Evolutionary conservation across 1,140 invertebrate species (phyloP).

Genomic region (Stegodyphus mimosarum): DNA sequence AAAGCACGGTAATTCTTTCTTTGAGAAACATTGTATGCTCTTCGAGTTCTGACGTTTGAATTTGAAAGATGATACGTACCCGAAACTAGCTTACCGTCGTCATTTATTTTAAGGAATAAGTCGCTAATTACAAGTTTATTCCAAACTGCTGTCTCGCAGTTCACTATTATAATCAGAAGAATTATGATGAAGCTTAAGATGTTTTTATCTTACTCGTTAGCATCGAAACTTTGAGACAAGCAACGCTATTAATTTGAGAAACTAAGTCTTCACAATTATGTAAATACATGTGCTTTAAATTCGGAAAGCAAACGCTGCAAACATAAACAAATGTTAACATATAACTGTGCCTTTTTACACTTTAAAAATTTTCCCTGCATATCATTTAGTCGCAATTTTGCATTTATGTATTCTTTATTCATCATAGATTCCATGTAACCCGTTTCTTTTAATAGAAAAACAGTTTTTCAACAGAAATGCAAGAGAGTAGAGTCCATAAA

Average conservation of each 20-base stretch:
- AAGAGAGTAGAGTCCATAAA: no score
- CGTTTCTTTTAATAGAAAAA: no score
- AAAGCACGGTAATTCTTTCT: slow-evolving; percentile 1
- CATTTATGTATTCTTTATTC: no score
- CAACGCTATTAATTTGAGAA: slow-evolving; percentile 21
- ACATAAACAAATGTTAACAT: no score
- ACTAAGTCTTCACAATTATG: slow-evolving; percentile 28
- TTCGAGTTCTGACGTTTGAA: no score
- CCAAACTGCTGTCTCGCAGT: background rate
- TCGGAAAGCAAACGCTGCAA: background rate
- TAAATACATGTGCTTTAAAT: slow-evolving; percentile 27
- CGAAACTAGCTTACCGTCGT: background rate
- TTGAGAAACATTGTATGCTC: no score
- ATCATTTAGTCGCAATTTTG: no score
- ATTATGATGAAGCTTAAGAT: slow-evolving; percentile 25
- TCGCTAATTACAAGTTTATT: slow-evolving; percentile 41
- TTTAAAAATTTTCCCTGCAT: no score
- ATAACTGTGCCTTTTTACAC: no score
- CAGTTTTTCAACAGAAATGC: no score
- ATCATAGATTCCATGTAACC: no score
- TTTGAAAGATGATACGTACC: no score
- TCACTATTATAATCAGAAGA: slow-evolving; percentile 4
- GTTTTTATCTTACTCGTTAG: slow-evolving; percentile 30
- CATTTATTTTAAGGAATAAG: background rate
- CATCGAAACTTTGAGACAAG: slow-evolving; percentile 22